A percentile compares a stretch with the other conserved stretches of the same genome.
Conservation (phyloP, 2,113 vertebrate species). For the Stictonetta naevosa region DNA sequence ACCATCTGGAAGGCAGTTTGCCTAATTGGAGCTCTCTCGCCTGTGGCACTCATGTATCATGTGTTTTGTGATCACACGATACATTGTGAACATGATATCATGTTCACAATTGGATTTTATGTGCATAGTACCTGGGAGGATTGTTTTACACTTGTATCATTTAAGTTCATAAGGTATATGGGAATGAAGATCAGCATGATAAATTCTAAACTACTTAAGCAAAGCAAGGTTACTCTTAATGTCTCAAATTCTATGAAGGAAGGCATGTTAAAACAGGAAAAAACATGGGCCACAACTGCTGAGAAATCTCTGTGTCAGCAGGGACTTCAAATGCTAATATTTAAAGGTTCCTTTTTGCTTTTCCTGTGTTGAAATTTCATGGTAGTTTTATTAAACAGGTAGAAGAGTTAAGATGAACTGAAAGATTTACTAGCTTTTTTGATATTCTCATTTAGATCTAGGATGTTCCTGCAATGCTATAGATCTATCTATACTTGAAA, state of each 20-base stretch:
- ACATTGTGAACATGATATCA: no score
- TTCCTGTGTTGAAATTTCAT: not conserved
- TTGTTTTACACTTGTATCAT: not conserved
- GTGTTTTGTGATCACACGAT: not conserved
- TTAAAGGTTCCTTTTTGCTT: not conserved
- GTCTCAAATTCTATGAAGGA: not conserved
- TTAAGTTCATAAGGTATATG: not conserved
- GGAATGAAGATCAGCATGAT: not conserved
- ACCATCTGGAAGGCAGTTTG: not conserved
- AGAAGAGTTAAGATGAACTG: not conserved
- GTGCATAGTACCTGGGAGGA: not conserved
- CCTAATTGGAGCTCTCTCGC: not conserved
- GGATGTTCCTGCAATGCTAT: not conserved
- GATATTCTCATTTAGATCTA: not conserved
- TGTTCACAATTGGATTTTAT: not conserved
- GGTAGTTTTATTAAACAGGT: not conserved
- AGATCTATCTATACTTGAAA: not conserved
- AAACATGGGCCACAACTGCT: not conserved
- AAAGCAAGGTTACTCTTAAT: not conserved
- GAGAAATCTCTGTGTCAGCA: not conserved
- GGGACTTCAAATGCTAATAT: not conserved
- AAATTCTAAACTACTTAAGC: not conserved
- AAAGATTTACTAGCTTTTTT: not conserved
- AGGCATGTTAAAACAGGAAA: not conserved
- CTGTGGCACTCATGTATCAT: not conserved